phyloP scores from a whole-genome alignment of 1,140 invertebrate genomes.

The Ladona fulva region DNA sequence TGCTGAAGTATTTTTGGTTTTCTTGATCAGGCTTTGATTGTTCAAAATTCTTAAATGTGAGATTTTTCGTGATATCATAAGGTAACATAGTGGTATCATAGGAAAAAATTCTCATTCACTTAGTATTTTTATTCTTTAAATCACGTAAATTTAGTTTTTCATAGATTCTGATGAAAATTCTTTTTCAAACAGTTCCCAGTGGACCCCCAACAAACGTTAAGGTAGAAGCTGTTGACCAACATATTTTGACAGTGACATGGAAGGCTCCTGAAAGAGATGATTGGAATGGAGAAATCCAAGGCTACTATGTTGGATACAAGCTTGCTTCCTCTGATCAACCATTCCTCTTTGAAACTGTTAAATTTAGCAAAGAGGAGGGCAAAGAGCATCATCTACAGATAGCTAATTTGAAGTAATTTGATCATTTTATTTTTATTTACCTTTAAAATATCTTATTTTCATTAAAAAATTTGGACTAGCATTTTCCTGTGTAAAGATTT shows the following conservation, averaged over 20 bases:
- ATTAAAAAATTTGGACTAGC: too few relatives aligned
- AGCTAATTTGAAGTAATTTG: conserved; percentile 58
- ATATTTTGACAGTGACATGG: conserved; percentile 87
- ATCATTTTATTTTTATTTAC: background rate
- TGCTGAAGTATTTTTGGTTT: too few relatives aligned
- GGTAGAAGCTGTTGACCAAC: conserved; percentile 85
- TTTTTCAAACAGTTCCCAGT: conserved; percentile 49
- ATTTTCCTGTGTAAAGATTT: too few relatives aligned
- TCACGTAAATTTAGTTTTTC: too few relatives aligned
- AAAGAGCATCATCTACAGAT: conserved; percentile 75
- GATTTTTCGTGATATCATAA: too few relatives aligned
- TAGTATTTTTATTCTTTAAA: too few relatives aligned
- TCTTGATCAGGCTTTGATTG: too few relatives aligned
- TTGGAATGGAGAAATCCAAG: conserved; percentile 88
- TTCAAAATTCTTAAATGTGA: too few relatives aligned
- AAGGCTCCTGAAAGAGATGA: conserved; percentile 79
- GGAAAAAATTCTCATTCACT: too few relatives aligned
- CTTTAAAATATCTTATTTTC: too few relatives aligned
- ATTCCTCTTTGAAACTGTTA: conserved; percentile 85
- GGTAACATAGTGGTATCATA: too few relatives aligned
- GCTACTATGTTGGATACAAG: conserved; percentile 85
- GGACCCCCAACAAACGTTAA: conserved; percentile 72
- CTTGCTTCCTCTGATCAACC: conserved; percentile 80
- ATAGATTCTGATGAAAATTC: too few relatives aligned
- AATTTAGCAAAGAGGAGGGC: conserved; percentile 82